These are phyloP conservation scores for Leucophenga maculata DNA, from an alignment of 2,888 invertebrate species.

Conservation along the genomic window DNA sequence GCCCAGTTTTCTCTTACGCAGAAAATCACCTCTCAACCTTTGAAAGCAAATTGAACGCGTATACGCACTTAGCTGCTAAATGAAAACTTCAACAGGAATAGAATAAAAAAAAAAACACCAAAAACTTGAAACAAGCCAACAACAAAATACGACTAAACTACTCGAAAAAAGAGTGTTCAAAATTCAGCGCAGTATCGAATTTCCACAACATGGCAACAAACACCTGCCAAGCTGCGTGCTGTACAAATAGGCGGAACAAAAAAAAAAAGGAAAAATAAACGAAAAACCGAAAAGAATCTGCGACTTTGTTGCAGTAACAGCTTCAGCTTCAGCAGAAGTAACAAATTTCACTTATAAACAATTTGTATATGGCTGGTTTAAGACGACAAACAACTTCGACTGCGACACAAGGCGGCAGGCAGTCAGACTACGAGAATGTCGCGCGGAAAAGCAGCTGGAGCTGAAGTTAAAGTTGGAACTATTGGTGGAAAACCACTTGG, in stretches of 20 bases:
- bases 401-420: background rate
- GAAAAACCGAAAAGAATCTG: background rate
- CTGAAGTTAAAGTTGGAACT: constrained; percentile 3
- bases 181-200: background rate
- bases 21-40: constrained; percentile 17
- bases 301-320: constrained; percentile 12
- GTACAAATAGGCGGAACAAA: no score
- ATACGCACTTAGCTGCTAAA: background rate
- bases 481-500: background rate
- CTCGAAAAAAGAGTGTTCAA: background rate
- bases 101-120: background rate
- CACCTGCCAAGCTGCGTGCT: background rate
- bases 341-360: constrained; percentile 25
- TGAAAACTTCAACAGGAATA: background rate
- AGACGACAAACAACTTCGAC: constrained; percentile 12
- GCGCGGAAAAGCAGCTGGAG: background rate
- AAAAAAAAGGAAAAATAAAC: background rate
- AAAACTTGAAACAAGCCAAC: background rate
- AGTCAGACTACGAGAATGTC: background rate
- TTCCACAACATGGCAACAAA: background rate
- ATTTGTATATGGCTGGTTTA: constrained; percentile 16
- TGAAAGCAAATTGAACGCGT: constrained; percentile 5
- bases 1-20: constrained; percentile 1
- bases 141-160: background rate
- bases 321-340: constrained; percentile 5